Conservation (phyloP, 1,140 invertebrate genomes). For the Holotrichia oblita region DNA sequence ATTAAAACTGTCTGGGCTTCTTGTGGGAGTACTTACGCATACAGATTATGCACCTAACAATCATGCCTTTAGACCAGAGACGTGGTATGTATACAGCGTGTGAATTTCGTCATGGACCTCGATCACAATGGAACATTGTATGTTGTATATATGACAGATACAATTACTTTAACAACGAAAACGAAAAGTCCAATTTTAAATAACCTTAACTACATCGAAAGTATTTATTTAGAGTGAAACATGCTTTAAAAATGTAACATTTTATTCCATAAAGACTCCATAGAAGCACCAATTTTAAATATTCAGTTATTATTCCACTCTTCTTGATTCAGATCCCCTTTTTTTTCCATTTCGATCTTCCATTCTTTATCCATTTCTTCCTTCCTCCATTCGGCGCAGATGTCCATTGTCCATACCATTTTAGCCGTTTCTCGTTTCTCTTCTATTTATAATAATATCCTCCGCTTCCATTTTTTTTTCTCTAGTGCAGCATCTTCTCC, state of each 20-base stretch:
- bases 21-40: not conserved
- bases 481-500: no score
- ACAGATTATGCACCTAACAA: not conserved
- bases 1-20: slow-evolving; percentile 24
- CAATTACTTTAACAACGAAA: not conserved
- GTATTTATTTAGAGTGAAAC: not conserved
- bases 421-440: no score
- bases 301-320: no score
- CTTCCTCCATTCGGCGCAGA: no score
- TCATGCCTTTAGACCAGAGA: not conserved
- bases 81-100: not conserved
- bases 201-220: not conserved
- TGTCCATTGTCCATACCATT: no score
- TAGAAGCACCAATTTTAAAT: no score
- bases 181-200: not conserved
- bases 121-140: slow-evolving; percentile 23
- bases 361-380: no score
- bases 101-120: slow-evolving; percentile 26
- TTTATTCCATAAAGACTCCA: no score
- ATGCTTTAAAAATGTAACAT: not conserved
- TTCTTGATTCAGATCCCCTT: no score
- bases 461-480: no score
- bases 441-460: no score
- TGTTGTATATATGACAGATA: not conserved
- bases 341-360: no score